Evolutionary conservation across 2,113 vertebrate species (phyloP).

Genomic region (Takifugu bimaculatus): DNA sequence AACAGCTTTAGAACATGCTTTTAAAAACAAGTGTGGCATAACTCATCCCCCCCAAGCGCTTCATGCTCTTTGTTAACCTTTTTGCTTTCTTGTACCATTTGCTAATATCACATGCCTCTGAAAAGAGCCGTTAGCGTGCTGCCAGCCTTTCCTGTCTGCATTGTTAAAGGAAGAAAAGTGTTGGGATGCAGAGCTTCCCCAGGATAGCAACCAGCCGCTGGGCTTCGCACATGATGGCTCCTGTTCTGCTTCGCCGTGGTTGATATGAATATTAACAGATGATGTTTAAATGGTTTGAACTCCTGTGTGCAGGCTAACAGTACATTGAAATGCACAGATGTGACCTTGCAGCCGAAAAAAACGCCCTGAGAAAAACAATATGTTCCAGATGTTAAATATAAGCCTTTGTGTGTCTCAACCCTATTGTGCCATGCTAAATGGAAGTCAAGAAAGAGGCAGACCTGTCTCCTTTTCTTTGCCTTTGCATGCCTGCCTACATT

Average conservation of each 20-base stretch:
- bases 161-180: conserved; percentile 30
- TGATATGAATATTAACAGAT: conserved; percentile 1
- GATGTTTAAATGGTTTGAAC: conserved; percentile 48
- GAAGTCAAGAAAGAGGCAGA: conserved; percentile 35
- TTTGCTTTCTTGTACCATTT: conserved; percentile 24
- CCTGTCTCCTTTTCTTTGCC: conserved; percentile 45
- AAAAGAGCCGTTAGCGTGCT: conserved; percentile 38
- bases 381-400: no score
- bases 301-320: conserved; percentile 51
- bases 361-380: no score
- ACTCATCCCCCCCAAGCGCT: conserved; percentile 5
- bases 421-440: neutral
- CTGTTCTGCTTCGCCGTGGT: conserved; percentile 47
- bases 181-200: conserved; percentile 41
- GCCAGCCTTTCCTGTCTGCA: conserved; percentile 33
- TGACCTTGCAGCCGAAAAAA: conserved; percentile 33
- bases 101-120: conserved; percentile 35
- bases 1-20: no score
- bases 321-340: conserved; percentile 26
- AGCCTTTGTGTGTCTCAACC: no score
- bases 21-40: no score
- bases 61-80: conserved; percentile 41
- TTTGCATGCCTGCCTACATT: conserved; percentile 45
- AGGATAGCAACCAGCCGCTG: conserved; percentile 50
- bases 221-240: conserved; percentile 44